Evolutionary conservation across 53 echinoderm and acorn worm genomes (phyloP), one percentile per base, ranked within the genome.

Genomic region (Paelopatides confundens): DNA sequence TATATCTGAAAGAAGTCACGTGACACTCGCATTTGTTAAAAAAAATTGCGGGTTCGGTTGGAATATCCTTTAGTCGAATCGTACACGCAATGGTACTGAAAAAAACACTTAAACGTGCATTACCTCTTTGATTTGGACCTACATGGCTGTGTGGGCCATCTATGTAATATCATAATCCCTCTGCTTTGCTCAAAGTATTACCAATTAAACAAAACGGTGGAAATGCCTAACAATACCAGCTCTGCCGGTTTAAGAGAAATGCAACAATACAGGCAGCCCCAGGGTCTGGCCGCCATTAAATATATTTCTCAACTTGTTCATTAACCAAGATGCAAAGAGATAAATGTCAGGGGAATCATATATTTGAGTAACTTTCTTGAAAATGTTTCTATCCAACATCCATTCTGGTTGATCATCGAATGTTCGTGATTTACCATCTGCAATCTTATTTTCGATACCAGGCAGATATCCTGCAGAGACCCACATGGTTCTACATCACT

Each of bases 291-390:
- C 62, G 17, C 92, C 88, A 88, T n/a, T 88, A 77, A 14, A 85
- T 64, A 32, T 88, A 92, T 46, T n/a, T 63, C 14, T 37, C 69
- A 28, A 92, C 64, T 39, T 92, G 88, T 0, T 36, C 21, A 51
- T 89, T 93, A 93, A 24, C 28, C 93, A 54, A 3, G 87, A 93
- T 4, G 93, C 87, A 81, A 92, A 89, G 18, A 92, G 26, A 36
- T 85, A 89, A 18, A 92, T 39, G 21, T 92, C 66, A 2, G 92
- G 92, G 15, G 11, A 17, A 1, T 46, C 92, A 69, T n/a, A 71
- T 21, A 63, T 38, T 23, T 23, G 17, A 35, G 31, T 24, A 28
- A 93, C 70, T 14, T 65, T 17, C 15, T 54, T 0, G 39, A 90
- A 93, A 15, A 66, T 29, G 3, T 14, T 46, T 18, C 47, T 79